Evolutionary conservation across 64 coral and sea anemone genomes (phyloP), one percentile per base, ranked within the genome.

Genomic region (Stichodactyla mertensii): DNA sequence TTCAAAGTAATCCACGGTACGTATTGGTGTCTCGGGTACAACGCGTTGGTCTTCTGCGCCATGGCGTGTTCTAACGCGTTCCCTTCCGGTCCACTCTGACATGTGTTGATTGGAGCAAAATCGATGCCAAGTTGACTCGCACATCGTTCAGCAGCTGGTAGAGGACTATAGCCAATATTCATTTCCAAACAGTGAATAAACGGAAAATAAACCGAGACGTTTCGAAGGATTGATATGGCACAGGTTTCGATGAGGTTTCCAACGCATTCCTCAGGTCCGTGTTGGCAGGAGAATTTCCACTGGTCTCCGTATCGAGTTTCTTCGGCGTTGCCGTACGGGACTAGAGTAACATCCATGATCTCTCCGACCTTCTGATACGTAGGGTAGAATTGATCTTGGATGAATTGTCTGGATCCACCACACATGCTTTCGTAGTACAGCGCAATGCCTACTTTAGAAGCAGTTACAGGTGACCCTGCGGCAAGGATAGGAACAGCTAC

Each of bases 221-320:
- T 91, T 23, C 84, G 62, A 20, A 91, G 78, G 60, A 88, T 84
- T 1, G 86, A 84, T 53, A 95, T 91, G 6, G 93, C 89, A 57
- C 93, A 95, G 0, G 93, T 91, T 60, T 95, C 93, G 20, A 95
- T 95, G 51, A 95, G 82, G 54, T 95, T 95, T 51, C 93, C 93
- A 10, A 85, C 77, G 16, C 93, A 91, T 86, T 95, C 93, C 52
- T 80, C 58, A 0, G n/a, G 45, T 28, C 93, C 93, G 57, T 95
- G 93, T 59, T 95, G 93, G 57, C 93, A 95, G 4, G 45, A 69
- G 77, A 82, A 95, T 1, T 16, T 23, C 93, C 93, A 95, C 58
- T 89, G 55, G 28, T 85, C 60, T 12, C 89, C 89, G 20, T 78
- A 4, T 13, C 55, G 69, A 20, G 19, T 16, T 54, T 95, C 89